A percentile compares a stretch with the other conserved stretches of the same genome.
Evolutionary conservation across 1,140 invertebrate species (phyloP).

Genomic region (Philopotamus ludificatus): DNA sequence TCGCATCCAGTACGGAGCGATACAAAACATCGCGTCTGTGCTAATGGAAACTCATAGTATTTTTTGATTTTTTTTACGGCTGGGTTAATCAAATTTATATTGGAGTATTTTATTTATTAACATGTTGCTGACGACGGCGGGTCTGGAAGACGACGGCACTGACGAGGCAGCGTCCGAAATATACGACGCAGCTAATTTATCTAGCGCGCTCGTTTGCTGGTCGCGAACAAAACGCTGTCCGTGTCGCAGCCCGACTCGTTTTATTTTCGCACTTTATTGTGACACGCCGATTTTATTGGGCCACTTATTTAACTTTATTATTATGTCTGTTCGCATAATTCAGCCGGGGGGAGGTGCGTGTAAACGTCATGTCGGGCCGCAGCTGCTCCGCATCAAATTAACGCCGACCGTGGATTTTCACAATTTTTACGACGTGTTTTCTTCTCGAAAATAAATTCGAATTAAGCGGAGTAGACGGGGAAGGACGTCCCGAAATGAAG

Average conservation of each 20-base stretch:
- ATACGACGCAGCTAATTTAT: background rate
- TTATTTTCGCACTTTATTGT: slow-evolving; percentile 30
- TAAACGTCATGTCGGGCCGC: slow-evolving; percentile 9
- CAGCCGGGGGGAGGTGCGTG: slow-evolving; percentile 2
- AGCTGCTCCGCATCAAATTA: background rate
- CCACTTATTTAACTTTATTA: slow-evolving; percentile 35
- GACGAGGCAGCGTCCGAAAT: background rate
- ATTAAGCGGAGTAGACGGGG: background rate
- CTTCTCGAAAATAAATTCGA: background rate
- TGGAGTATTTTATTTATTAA: no score
- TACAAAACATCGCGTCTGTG: no score
- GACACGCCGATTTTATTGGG: slow-evolving; percentile 30
- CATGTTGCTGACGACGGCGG: background rate
- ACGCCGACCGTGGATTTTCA: background rate
- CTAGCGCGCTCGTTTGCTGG: background rate
- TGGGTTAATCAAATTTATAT: no score
- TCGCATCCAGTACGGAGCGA: no score
- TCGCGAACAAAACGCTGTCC: background rate
- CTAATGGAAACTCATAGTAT: no score
- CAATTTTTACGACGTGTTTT: background rate
- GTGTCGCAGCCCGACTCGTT: slow-evolving; percentile 1
- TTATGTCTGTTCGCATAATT: slow-evolving; percentile 26
- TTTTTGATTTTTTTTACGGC: no score
- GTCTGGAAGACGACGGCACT: background rate
- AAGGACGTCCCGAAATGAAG: background rate